These are phyloP conservation scores for Glaucopsyche alexis DNA, from an alignment of 2,888 invertebrate genomes.

Conservation along the genomic window DNA sequence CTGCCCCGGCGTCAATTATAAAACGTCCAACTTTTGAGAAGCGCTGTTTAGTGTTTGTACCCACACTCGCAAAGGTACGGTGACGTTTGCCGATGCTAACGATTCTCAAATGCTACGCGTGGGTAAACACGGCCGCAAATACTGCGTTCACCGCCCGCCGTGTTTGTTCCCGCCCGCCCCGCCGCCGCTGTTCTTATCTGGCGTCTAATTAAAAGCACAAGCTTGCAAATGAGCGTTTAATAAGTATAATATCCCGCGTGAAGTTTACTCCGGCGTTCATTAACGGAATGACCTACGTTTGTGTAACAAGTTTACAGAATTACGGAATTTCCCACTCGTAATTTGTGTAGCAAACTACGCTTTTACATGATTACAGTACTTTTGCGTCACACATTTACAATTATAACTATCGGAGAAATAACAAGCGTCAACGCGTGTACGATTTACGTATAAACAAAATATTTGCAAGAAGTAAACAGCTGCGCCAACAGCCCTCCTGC, in stretches of 20 bases:
- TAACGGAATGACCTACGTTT: constrained; percentile 23
- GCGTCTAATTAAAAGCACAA: constrained; percentile 70
- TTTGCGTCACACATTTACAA: background rate
- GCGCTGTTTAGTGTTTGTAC: constrained; percentile 72
- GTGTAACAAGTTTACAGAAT: constrained; percentile 22
- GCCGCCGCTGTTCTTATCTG: constrained; percentile 45
- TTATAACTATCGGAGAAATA: constrained; percentile 13
- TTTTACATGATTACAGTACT: background rate
- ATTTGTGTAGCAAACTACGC: background rate
- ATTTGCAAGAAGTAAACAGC: constrained; percentile 48
- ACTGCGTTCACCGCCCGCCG: constrained; percentile 50
- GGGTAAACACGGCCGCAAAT: constrained; percentile 69
- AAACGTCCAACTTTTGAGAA: constrained; percentile 74
- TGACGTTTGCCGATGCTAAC: constrained; percentile 74
- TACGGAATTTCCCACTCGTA: constrained; percentile 1
- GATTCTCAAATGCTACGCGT: constrained; percentile 77
- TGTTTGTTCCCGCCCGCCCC: constrained; percentile 39
- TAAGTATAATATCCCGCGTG: constrained; percentile 20
- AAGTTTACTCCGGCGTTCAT: constrained; percentile 7
- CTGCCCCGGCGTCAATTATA: constrained; percentile 71
- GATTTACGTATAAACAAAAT: constrained; percentile 16
- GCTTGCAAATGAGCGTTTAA: constrained; percentile 54
- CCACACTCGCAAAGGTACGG: constrained; percentile 64
- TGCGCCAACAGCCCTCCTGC: constrained; percentile 66
- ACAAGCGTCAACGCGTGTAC: constrained; percentile 14